Base-by-base conservation (phyloP, 30 jellyfish, hydroid and myxozoan species). In the Sanderia malayensis region DNA sequence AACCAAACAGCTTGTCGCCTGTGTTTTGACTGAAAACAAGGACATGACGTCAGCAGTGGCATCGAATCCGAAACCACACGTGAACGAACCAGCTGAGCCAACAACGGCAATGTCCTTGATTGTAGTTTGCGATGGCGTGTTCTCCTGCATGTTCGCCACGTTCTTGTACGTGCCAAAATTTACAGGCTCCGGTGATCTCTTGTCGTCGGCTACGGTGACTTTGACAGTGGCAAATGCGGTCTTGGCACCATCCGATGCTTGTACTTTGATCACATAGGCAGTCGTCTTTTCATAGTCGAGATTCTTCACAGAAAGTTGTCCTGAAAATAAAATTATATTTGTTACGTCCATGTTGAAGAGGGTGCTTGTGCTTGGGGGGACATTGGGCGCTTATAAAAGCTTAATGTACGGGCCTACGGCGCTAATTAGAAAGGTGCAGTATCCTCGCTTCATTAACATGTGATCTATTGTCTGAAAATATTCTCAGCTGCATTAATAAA, bases 221-320 rank as follows among this genome's bases (percentile, higher is more conserved):
- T 77, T 75, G 55, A 90, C 95, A 27, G 87, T 28, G 0, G 97
- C 95, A 4, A 37, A 20, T 21, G 94, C 83, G 29, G 55, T 66
- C 26, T 78, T 85, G 22, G 24, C 58, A 21, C 97, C 97, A 79
- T 90, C 97, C 17, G 73, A 30, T 20, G 94, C 97, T 45, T 74
- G 78, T 33, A 90, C 85, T 44, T 31, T 58, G 57, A 90, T 72
- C 27, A 67, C 63, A 84, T 90, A 90, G 17, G 84, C 3, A 21
- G 60, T 33, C n/a, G 25, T 63, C 41, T 58, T 34, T 62, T 90
- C 97, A 71, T 74, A 82, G 58, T 90, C 96, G 25, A 90, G 79
- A 37, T 90, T 79, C 32, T 90, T 70, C 22, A 69, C 97, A 76
- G 95, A 75, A 11, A 90, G 80, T 65, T 90, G 97, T 26, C 97